Percentiles rank a stretch among this genome's conserved stretches.
These are phyloP conservation scores for Oligia strigilis DNA, from an alignment of 2,888 invertebrate genomes.

Conservation along the genomic window DNA sequence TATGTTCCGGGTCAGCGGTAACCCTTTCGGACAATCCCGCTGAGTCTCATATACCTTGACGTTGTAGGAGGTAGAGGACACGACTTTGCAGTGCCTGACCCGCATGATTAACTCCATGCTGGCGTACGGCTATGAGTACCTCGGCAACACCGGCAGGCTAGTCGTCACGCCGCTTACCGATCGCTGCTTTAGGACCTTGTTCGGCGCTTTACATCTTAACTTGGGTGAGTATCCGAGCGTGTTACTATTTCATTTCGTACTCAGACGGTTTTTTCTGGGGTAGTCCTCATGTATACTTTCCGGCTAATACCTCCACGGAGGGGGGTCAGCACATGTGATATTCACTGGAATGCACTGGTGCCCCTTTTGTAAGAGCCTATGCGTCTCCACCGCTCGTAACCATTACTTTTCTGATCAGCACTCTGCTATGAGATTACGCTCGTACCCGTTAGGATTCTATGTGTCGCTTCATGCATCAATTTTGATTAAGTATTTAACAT, in stretches of 20 bases:
- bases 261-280: too few relatives aligned
- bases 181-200: constrained; percentile 97
- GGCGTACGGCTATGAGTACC: constrained; percentile 98
- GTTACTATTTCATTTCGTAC: neutral
- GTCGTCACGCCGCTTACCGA: constrained; percentile 98
- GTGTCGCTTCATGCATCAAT: neutral
- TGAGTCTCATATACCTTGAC: neutral
- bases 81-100: constrained; percentile 91
- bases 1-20: too few relatives aligned
- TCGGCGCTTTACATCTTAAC: constrained; percentile 97
- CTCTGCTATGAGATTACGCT: neutral
- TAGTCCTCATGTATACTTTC: neutral
- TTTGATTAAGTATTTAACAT: neutral
- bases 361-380: neutral
- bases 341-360: neutral
- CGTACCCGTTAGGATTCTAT: neutral
- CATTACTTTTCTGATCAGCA: neutral
- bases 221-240: constrained; percentile 88
- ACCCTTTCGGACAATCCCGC: too few relatives aligned
- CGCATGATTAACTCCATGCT: constrained; percentile 97
- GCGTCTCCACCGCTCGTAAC: too few relatives aligned
- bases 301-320: neutral
- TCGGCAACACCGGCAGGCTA: constrained; percentile 96
- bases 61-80: constrained; percentile 87
- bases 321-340: neutral